phyloP scores from a whole-genome alignment of 2,888 invertebrate genomes.

The Tetropium fuscum region DNA sequence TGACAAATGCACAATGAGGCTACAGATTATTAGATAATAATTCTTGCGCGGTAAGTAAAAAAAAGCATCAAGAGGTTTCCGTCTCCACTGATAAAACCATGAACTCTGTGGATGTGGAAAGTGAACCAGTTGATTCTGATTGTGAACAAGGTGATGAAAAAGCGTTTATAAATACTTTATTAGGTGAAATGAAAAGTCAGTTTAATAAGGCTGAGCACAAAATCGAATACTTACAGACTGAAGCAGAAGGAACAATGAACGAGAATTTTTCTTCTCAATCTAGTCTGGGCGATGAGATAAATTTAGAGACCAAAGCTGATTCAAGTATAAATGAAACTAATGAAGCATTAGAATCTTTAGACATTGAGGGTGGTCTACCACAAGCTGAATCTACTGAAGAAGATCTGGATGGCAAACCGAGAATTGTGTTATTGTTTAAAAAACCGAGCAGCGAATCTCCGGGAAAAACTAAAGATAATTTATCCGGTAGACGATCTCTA shows the following conservation, averaged over 20 bases:
- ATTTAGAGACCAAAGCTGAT: slow-evolving; percentile 7
- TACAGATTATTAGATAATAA: slow-evolving; percentile 2
- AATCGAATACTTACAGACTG: slow-evolving; percentile 33
- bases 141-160: slow-evolving; percentile 31
- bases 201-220: slow-evolving; percentile 60
- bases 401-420: slow-evolving; percentile 33
- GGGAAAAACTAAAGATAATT: slow-evolving; percentile 60
- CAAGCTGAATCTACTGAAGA: slow-evolving; percentile 31
- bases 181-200: slow-evolving; percentile 63
- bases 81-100: slow-evolving; percentile 12
- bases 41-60: slow-evolving; percentile 3
- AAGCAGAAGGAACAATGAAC: slow-evolving; percentile 28
- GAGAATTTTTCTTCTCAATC: not conserved
- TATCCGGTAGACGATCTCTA: slow-evolving; percentile 64
- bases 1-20: not conserved
- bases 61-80: not conserved
- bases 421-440: slow-evolving; percentile 49
- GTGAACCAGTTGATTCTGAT: slow-evolving; percentile 19
- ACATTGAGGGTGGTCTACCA: slow-evolving; percentile 27
- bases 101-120: slow-evolving; percentile 17
- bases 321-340: slow-evolving; percentile 19
- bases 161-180: slow-evolving; percentile 57
- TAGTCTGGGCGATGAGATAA: slow-evolving; percentile 5
- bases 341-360: slow-evolving; percentile 4
- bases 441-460: slow-evolving; percentile 44